Conservation (phyloP, 2,888 invertebrate species). For the Heliconius ethilla region DNA sequence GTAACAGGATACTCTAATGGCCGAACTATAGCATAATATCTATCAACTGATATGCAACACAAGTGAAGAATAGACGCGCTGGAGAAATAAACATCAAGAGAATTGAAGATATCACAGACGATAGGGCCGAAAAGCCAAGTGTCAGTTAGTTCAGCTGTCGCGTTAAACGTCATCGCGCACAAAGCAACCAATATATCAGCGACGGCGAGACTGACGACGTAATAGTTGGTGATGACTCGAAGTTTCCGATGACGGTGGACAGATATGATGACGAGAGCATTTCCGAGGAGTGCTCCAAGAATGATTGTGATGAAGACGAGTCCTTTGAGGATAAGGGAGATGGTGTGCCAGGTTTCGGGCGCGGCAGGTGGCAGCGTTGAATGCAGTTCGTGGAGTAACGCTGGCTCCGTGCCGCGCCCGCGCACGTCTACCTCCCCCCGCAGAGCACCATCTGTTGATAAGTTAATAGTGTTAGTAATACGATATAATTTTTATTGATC, state of each 20-base stretch:
- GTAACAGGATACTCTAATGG: slow-evolving; percentile 95
- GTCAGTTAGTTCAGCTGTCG: slow-evolving; percentile 91
- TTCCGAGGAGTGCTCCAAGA: slow-evolving; percentile 93
- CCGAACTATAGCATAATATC: slow-evolving; percentile 95
- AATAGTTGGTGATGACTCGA: slow-evolving; percentile 95
- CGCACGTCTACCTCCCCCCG: slow-evolving; percentile 75
- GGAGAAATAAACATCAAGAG: slow-evolving; percentile 95
- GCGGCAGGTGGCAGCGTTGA: slow-evolving; percentile 77
- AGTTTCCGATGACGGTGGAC: slow-evolving; percentile 91
- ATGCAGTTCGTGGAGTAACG: slow-evolving; percentile 73
- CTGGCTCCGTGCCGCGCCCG: slow-evolving; percentile 79
- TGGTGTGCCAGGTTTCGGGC: slow-evolving; percentile 74
- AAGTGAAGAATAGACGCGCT: slow-evolving; percentile 95
- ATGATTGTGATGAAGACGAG: slow-evolving; percentile 93
- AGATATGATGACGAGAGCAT: slow-evolving; percentile 93
- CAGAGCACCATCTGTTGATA: slow-evolving; percentile 68
- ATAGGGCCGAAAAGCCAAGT: slow-evolving; percentile 95
- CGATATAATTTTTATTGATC: not conserved
- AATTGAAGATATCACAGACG: slow-evolving; percentile 97
- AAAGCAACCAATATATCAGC: slow-evolving; percentile 96
- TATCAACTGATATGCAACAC: slow-evolving; percentile 96
- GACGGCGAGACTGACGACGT: slow-evolving; percentile 96
- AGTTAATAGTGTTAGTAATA: slow-evolving; percentile 20
- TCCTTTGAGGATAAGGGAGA: slow-evolving; percentile 86
- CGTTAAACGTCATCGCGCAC: slow-evolving; percentile 96